Evolutionary conservation across 2,113 vertebrate species (phyloP).

Genomic region (Rhinoderma darwinii): DNA sequence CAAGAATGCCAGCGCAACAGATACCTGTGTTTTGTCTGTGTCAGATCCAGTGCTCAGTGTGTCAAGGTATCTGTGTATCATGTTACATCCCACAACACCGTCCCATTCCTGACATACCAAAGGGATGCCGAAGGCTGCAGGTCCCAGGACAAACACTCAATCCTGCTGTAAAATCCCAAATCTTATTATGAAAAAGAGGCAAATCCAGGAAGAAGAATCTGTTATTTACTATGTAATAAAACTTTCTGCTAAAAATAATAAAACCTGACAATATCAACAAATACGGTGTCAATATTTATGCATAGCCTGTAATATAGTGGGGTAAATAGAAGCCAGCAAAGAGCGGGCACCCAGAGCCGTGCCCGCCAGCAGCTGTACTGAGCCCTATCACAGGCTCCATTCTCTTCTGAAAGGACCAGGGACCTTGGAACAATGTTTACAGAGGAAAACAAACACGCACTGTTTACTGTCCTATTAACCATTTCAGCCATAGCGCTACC

Average conservation of each 20-base stretch:
- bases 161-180: neutral
- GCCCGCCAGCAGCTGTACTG: neutral
- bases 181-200: neutral
- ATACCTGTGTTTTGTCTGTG: neutral
- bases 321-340: neutral
- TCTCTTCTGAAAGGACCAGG: constrained; percentile 22
- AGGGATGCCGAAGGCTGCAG: neutral
- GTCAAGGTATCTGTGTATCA: constrained; percentile 37
- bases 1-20: neutral
- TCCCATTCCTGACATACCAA: constrained; percentile 49
- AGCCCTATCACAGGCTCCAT: constrained; percentile 22
- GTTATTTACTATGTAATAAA: neutral
- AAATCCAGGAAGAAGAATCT: neutral
- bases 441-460: constrained; percentile 44
- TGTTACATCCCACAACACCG: constrained; percentile 34
- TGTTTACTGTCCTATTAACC: constrained; percentile 53
- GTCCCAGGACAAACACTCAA: neutral
- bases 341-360: neutral
- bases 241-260: neutral
- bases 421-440: constrained; percentile 54
- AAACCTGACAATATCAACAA: neutral
- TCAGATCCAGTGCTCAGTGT: neutral
- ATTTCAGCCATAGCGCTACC: neutral
- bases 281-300: neutral
- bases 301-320: neutral